phyloP scores from a whole-genome alignment of 2,113 vertebrate genomes.

The Aptenodytes forsteri region DNA sequence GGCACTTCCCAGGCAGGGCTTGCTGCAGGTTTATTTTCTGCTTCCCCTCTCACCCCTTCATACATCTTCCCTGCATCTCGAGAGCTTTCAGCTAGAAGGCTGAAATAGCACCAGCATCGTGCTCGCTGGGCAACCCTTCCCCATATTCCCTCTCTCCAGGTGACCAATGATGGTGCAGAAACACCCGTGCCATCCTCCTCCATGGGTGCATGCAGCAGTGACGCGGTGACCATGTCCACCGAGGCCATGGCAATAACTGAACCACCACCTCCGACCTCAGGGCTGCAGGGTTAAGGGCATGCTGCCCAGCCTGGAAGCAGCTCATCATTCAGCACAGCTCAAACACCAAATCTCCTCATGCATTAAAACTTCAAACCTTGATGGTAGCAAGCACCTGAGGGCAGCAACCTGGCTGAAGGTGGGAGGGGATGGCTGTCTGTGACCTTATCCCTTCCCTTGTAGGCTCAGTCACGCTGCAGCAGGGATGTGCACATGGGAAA shows the following conservation, averaged over 20 bases:
- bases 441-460: neutral
- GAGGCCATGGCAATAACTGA: accelerated
- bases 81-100: neutral
- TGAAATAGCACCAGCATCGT: neutral
- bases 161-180: neutral
- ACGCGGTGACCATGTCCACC: neutral
- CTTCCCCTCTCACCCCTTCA: neutral
- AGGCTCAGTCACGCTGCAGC: neutral
- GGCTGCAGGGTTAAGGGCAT: neutral
- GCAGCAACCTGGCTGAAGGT: neutral
- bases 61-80: neutral
- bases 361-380: neutral
- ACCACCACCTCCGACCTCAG: neutral
- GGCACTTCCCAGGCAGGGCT: neutral
- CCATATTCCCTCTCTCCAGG: neutral
- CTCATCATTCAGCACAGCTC: neutral
- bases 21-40: neutral
- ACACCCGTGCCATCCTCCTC: accelerated
- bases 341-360: neutral
- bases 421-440: no score
- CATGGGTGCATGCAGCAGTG: neutral
- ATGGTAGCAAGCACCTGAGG: accelerated
- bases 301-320: neutral
- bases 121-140: neutral
- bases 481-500: neutral